phyloP scores from a whole-genome alignment of 2,113 vertebrate genomes.

The Xenopus tropicalis region DNA sequence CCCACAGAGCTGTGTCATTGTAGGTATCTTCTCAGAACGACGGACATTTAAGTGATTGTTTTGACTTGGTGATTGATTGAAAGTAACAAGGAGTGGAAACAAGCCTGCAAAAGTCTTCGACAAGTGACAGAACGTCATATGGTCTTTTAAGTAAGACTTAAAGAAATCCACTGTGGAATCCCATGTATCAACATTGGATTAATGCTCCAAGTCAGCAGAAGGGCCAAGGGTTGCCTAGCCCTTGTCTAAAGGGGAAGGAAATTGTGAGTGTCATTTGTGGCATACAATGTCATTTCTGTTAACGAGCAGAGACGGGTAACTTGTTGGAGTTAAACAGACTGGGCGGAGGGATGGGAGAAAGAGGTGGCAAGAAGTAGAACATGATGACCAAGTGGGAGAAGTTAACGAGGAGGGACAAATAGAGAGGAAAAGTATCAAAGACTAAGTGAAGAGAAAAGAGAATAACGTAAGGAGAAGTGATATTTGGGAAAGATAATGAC shows the following conservation, averaged over 20 bases:
- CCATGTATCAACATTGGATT: conserved; percentile 20
- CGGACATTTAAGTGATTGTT: conserved; percentile 25
- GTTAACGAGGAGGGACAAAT: no score
- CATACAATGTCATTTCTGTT: no score
- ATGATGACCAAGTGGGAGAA: no score
- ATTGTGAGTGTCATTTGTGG: no score
- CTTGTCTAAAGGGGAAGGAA: conserved; percentile 1
- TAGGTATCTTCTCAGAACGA: neutral
- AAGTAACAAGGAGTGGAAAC: conserved; percentile 18
- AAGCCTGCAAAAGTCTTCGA: neutral
- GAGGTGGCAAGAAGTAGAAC: no score
- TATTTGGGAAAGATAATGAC: no score
- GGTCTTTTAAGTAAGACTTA: conserved; percentile 13
- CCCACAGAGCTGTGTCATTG: neutral
- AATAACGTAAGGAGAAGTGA: no score
- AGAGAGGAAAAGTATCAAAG: no score
- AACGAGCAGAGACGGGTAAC: no score
- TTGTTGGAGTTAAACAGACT: no score
- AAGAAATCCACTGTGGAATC: conserved; percentile 12
- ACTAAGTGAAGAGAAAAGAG: no score
- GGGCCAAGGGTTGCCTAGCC: neutral
- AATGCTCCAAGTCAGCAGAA: conserved; percentile 3
- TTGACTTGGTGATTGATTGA: conserved; percentile 3
- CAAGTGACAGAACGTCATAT: conserved; percentile 17
- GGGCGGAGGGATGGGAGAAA: no score